Base-by-base conservation (phyloP, 2,888 invertebrate genomes). In the Lamproptera curius region DNA sequence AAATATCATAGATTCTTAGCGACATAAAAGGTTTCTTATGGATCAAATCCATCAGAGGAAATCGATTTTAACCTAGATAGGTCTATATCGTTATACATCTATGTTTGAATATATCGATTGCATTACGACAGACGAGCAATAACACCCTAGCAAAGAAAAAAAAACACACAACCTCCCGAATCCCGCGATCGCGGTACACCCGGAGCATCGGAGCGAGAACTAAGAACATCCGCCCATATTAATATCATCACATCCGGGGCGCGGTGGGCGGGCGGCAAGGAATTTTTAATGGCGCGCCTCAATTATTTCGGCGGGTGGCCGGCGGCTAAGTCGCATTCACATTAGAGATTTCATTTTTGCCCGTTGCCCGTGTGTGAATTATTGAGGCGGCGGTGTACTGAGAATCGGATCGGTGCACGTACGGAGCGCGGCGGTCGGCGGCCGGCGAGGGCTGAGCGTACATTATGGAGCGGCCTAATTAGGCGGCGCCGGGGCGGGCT, bases 261-360 rank as follows among this genome's bases (percentile, higher is more conserved):
- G 62, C 58, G 67, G 74, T 67, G n/a, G n/a, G n/a, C n/a, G n/a
- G n/a, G 65, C 75, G 75, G 78, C 80, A 84, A n/a, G 78, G 87
- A 86, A 87, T 86, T 86, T 86, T 86, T 84, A 86, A 87, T 86
- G 87, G 70, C 69, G 70, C 73, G 82, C 82, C 83, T 87, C 85
- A 87, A 87, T 87, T 87, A 87, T 87, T 87, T 87, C 78, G 77
- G 73, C 66, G 68, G 62, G 62, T 63, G 61, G 69, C 59, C 59
- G 63, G 63, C 56, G 28, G 4, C 75, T 81, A 81, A 85, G 85
- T 85, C 84, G 81, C 84, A 85, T 86, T 83, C 85, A 82, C 86
- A 85, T 87, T 84, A 86, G 86, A 80, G 81, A 65, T 81, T 83
- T 78, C 84, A 78, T 87, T 87, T 86, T 85, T 85, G 83, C 76